Percentiles rank a stretch among this genome's conserved stretches.
Evolutionary conservation across 1,140 invertebrate genomes (phyloP).

Genomic region (Listronotus bonariensis): DNA sequence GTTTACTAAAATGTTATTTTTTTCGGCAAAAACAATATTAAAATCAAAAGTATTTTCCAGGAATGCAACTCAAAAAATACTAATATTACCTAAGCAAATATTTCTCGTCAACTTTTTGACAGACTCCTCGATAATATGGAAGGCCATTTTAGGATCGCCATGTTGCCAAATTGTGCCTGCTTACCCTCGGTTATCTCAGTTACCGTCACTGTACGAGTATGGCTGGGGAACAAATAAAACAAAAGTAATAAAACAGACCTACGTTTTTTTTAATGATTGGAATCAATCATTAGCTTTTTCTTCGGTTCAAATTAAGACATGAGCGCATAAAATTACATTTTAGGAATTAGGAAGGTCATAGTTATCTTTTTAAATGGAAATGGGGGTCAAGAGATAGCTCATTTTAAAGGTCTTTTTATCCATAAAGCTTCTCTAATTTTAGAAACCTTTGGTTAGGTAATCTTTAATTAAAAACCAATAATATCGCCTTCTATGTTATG

Average conservation of each 20-base stretch:
- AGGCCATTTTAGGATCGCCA: slow-evolving; percentile 19
- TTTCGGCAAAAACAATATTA: not conserved
- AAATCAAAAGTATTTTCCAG: not conserved
- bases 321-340: no score
- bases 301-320: no score
- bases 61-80: slow-evolving; percentile 6
- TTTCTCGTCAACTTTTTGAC: slow-evolving; percentile 23
- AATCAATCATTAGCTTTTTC: no score
- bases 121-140: slow-evolving; percentile 22
- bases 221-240: slow-evolving; percentile 45
- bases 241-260: slow-evolving; percentile 1
- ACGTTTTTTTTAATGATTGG: not conserved
- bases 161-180: slow-evolving; percentile 19
- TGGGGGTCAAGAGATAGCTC: no score
- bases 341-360: no score
- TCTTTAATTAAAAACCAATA: no score
- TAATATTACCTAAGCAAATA: not conserved
- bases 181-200: slow-evolving; percentile 49
- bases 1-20: slow-evolving; percentile 8
- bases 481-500: no score
- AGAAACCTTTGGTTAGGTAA: no score
- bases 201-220: slow-evolving; percentile 50
- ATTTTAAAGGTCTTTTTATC: no score
- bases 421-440: no score
- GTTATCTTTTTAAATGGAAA: no score